Base-by-base conservation (phyloP, 2,113 vertebrate species). In the Proteles cristata region DNA sequence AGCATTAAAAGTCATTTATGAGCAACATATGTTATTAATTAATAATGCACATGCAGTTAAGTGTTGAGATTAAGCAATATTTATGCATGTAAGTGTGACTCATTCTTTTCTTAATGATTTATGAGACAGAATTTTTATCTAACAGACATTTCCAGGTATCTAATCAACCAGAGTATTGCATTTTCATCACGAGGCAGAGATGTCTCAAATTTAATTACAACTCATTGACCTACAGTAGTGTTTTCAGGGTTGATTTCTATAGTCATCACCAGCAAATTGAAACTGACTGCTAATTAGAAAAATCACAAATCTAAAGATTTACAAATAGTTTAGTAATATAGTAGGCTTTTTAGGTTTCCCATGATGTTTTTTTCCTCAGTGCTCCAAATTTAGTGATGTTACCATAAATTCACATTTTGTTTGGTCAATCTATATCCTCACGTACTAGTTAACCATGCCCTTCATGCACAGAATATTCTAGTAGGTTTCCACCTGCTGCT, bases 11-110 rank as follows among this genome's bases (percentile, higher is more conserved):
- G 87, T 96, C 97, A 95, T 98, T 98, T 98, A 92, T 90, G 95
- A 96, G 84, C 80, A 98, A 80, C 86, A 96, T 95, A 88, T 97
- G 97, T 96, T 98, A 97, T 97, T 98, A 98, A 98, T 98, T 98
- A 98, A 97, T 97, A 97, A 97, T 74, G 35, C 55, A 79, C 91
- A 66, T 31, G 96, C 33, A 97, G 71, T 97, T 94, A 82, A 91
- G 11, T 73, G 93, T 93, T 95, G 82, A 97, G 96, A 98, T 74
- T 95, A 95, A 97, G 96, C 71, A 81, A 83, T 90, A 96, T 96
- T 98, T 98, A 97, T 98, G 94, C 79, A 93, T 71, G 45, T 97
- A 96, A 97, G 84, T 97, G 50, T 98, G 97, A 98, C 65, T 98
- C 45, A 73, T 82, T 77, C 69, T 94, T 97, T 95, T 98, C 92